Percentiles rank a stretch among this genome's conserved stretches.
Conservation (phyloP, 2,888 invertebrate species). For the Abrostola tripartita region DNA sequence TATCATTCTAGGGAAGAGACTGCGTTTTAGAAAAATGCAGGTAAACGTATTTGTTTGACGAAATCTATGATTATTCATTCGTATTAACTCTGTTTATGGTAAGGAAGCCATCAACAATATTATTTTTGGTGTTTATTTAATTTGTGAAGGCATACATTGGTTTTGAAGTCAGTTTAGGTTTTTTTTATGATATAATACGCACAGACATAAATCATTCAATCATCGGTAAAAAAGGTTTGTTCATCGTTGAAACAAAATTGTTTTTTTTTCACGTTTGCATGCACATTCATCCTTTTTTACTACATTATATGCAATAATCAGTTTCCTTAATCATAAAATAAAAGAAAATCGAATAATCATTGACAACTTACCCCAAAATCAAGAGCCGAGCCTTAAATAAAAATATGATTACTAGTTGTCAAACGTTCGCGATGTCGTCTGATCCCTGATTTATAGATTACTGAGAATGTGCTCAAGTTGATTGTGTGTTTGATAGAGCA, state of each 20-base stretch:
- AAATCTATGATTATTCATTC: no score
- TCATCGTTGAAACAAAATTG: no score
- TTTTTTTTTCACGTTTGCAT: no score
- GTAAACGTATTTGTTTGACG: not conserved
- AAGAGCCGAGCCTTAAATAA: slow-evolving; percentile 68
- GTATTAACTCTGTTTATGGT: no score
- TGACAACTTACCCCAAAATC: not conserved
- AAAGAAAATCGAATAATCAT: not conserved
- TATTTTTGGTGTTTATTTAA: no score
- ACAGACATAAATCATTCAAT: no score
- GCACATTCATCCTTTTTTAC: not conserved
- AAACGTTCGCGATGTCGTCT: slow-evolving; percentile 67
- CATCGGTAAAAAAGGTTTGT: no score
- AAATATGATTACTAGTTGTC: slow-evolving; percentile 79
- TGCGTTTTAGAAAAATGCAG: not conserved
- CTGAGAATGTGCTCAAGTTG: slow-evolving; percentile 77
- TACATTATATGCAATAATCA: not conserved
- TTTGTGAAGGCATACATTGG: no score
- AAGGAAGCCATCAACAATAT: no score
- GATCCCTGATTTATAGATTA: slow-evolving; percentile 79
- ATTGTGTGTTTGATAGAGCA: slow-evolving; percentile 78
- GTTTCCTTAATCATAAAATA: not conserved
- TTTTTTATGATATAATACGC: no score
- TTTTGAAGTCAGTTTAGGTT: no score
- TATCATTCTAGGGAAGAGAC: not conserved